Conservation (phyloP, 2,797 vertebrate species). For the Furcifer pardalis region DNA sequence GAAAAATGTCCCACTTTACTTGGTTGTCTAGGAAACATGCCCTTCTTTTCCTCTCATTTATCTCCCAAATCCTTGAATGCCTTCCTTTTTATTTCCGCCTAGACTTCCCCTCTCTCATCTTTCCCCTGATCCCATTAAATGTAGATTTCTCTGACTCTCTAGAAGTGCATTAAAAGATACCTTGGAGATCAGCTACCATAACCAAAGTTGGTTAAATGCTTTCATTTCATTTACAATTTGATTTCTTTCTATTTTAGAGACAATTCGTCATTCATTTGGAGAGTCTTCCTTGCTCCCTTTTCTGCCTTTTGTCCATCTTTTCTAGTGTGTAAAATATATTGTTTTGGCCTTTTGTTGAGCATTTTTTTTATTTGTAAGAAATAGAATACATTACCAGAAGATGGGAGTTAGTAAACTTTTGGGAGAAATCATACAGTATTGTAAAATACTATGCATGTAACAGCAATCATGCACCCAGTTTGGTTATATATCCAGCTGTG, state of each 20-base stretch:
- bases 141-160: conserved; percentile 2
- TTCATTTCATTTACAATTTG: conserved; percentile 10
- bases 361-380: not conserved
- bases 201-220: conserved; percentile 3
- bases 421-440: not conserved
- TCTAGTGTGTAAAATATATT: conserved; percentile 1
- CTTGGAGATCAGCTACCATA: not conserved
- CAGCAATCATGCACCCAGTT: too few species aligned
- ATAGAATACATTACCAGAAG: conserved; percentile 1
- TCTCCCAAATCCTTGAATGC: conserved; percentile 13
- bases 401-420: not conserved
- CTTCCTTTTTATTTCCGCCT: conserved; percentile 6
- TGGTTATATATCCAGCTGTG: too few species aligned
- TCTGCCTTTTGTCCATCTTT: not conserved
- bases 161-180: not conserved
- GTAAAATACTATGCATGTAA: too few species aligned
- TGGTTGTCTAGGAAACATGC: conserved; percentile 19
- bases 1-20: not conserved
- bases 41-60: not conserved
- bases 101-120: not conserved
- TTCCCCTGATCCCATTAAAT: conserved; percentile 24
- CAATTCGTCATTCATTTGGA: conserved; percentile 3
- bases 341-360: not conserved
- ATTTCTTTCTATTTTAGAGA: not conserved
- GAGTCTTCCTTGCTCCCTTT: not conserved